These are phyloP conservation scores for Acronicta alni DNA, from an alignment of 2,888 invertebrate species.

Conservation along the genomic window DNA sequence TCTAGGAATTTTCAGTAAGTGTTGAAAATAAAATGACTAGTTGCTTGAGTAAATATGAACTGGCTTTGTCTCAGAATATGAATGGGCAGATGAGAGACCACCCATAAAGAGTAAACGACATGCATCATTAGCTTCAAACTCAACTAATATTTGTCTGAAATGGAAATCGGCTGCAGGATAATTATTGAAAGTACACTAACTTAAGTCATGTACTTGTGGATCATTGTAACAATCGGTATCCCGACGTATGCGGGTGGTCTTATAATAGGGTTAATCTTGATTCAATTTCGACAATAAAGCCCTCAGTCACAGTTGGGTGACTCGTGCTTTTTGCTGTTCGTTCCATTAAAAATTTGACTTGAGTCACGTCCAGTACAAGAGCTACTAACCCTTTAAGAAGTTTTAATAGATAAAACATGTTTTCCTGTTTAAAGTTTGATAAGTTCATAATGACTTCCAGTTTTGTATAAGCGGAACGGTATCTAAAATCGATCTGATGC, in stretches of 20 bases:
- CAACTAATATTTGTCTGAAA: conserved; percentile 62
- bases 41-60: conserved; percentile 39
- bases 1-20: conserved; percentile 43
- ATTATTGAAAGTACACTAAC: conserved; percentile 59
- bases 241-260: conserved; percentile 78
- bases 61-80: conserved; percentile 41
- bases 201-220: conserved; percentile 44
- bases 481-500: too few species aligned
- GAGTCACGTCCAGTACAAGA: conserved; percentile 34
- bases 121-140: conserved; percentile 52
- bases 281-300: conserved; percentile 68
- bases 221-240: conserved; percentile 63
- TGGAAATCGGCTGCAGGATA: conserved; percentile 51
- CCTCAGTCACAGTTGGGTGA: conserved; percentile 44
- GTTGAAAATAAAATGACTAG: conserved; percentile 54
- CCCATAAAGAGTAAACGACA: conserved; percentile 60
- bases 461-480: too few species aligned
- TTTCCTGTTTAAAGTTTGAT: not conserved
- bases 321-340: conserved; percentile 34
- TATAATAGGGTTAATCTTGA: conserved; percentile 75
- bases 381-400: conserved; percentile 20
- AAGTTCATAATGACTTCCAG: too few species aligned
- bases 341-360: conserved; percentile 33
- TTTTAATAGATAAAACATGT: not conserved
- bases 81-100: conserved; percentile 60